phyloP scores from a whole-genome alignment of 2,113 vertebrate genomes.

The Notiomystis cincta region DNA sequence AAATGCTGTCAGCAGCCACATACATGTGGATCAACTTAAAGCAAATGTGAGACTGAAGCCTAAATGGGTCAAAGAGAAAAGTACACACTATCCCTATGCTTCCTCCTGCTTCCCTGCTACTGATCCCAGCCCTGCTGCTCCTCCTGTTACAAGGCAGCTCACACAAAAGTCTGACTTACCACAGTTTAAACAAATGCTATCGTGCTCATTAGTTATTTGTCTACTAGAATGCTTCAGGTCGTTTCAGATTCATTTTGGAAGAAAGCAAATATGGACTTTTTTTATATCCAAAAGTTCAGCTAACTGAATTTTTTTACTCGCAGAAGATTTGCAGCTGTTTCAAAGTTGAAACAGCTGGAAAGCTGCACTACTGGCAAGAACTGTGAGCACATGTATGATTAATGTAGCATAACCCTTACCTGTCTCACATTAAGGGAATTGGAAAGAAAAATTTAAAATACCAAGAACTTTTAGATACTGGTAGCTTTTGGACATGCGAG shows the following conservation, averaged over 20 bases:
- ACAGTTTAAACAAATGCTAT: background rate
- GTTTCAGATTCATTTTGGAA: background rate
- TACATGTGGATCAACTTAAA: background rate
- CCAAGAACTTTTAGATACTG: background rate
- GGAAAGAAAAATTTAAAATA: background rate
- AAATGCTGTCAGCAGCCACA: background rate
- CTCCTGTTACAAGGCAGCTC: background rate
- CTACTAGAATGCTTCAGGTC: background rate
- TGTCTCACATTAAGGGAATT: background rate
- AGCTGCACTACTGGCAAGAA: background rate
- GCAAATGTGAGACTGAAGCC: background rate
- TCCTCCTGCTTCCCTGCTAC: background rate
- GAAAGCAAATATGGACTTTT: background rate
- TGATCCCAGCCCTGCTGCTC: background rate
- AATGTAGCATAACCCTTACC: background rate
- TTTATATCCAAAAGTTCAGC: background rate
- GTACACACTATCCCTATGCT: background rate
- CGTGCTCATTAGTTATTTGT: background rate
- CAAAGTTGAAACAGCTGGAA: slow-evolving; percentile 22
- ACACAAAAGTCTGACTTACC: background rate
- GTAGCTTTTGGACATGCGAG: background rate
- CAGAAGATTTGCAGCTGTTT: background rate
- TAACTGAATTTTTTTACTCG: background rate
- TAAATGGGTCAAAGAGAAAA: slow-evolving; percentile 43
- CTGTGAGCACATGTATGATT: background rate